Base-by-base conservation (phyloP, 2,797 vertebrate genomes). In the Intellagama lesueurii region DNA sequence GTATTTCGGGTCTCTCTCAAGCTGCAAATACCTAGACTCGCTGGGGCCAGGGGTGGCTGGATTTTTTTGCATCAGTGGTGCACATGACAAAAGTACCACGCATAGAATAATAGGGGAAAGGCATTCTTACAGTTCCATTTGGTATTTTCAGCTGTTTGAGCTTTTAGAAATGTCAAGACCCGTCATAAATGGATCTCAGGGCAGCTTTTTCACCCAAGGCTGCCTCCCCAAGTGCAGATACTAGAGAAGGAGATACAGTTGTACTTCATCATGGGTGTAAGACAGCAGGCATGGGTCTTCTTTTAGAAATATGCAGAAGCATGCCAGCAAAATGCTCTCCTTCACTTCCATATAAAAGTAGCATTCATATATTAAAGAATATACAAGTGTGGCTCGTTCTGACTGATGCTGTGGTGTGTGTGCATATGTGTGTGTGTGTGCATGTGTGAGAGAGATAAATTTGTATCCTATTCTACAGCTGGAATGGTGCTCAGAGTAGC, bases 131-230 rank as follows among this genome's bases (percentile, higher is more conserved):
- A 0, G 56, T 44, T 47, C 80, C 14, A 28, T 40, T 66, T 49
- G 87, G 87, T 44, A 76, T 88, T 75, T 76, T 75, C 87, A 88
- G 87, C 87, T 88, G 87, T 64, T 44, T 75, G 70, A 75, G 40
- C 75, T 66, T 81, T 64, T n/a, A 44, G 73, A 44, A 83, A 66
- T 75, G 70, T 76, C 69, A 66, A 76, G 35, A 40, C 35, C 79
- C 4, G 0, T 66, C 70, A 17, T 83, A 40, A 66, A 64, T 76
- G 16, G 40, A 5, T 73, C 49, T 75, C 52, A 32, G 40, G 7
- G 70, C 56, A 47, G 35, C 11, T 72, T 32, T 32, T 35, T 47
- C 35, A 16, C 28, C 5, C 68, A 3, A 47, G 28, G 5, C 66
- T 44, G 35, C 14, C 52, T 9, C 44, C 52, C 14, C 44, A 68